Conservation (phyloP, 2,797 vertebrate species). For the Schizothorax lantsangensis region DNA sequence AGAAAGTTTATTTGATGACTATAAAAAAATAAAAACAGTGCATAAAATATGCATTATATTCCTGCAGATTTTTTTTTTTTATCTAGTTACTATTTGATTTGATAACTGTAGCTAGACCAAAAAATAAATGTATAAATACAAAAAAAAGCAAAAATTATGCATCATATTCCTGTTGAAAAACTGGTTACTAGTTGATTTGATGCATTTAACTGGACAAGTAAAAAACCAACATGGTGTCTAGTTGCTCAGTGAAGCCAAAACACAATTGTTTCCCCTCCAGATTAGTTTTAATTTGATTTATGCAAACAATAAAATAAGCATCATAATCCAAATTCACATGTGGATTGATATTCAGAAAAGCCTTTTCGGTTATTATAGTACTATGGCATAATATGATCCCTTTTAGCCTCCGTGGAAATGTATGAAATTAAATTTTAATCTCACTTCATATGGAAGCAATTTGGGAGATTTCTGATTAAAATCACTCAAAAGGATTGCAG, state of each 20-base stretch:
- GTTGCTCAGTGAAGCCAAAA: background rate
- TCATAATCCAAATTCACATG: conserved; percentile 35
- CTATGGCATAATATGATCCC: conserved; percentile 48
- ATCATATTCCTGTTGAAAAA: background rate
- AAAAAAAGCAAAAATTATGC: background rate
- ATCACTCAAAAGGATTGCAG: conserved; percentile 65
- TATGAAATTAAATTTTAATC: conserved; percentile 75
- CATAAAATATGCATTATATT: no score
- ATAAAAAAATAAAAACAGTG: no score
- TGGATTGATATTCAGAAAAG: conserved; percentile 35
- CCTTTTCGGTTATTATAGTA: conserved; percentile 21
- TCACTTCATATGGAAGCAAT: conserved; percentile 67
- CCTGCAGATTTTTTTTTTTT: no score
- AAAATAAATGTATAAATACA: background rate
- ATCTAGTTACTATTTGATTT: no score
- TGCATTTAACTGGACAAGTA: background rate
- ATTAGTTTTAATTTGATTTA: conserved; percentile 36
- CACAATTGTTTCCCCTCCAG: background rate
- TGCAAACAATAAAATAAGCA: conserved; percentile 15
- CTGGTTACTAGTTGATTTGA: background rate
- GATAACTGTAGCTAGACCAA: no score
- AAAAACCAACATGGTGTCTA: background rate
- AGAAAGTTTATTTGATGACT: no score
- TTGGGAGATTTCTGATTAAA: conserved; percentile 67
- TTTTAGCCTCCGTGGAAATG: conserved; percentile 72